Evolutionary conservation across 2,888 invertebrate species (phyloP).

Genomic region (Megamerina dolium): DNA sequence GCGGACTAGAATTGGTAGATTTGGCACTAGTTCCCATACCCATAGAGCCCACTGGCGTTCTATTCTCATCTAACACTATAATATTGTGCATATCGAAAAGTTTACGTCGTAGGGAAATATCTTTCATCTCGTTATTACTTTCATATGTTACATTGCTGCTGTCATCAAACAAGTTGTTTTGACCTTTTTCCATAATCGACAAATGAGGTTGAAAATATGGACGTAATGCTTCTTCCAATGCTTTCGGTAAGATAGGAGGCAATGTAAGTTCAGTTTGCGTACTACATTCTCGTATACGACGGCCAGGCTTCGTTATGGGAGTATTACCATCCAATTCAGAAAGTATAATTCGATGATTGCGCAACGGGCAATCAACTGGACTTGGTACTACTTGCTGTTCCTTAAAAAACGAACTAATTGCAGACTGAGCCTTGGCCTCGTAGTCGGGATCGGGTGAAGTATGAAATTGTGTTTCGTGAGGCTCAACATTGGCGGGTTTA

Average conservation of each 20-base stretch:
- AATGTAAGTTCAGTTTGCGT: constrained; percentile 57
- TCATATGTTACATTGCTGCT: not conserved
- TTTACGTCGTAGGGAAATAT: constrained; percentile 46
- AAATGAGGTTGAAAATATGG: constrained; percentile 55
- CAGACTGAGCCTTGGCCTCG: constrained; percentile 58
- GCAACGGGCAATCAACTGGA: constrained; percentile 44
- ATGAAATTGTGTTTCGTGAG: constrained; percentile 54
- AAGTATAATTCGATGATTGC: constrained; percentile 42
- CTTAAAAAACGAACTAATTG: constrained; percentile 52
- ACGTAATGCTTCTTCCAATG: constrained; percentile 55
- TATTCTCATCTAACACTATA: constrained; percentile 25
- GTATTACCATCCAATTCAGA: constrained; percentile 34
- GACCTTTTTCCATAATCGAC: constrained; percentile 19
- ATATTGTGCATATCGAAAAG: constrained; percentile 41
- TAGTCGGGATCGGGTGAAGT: constrained; percentile 53
- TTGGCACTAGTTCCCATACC: not conserved
- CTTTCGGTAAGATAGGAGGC: constrained; percentile 54
- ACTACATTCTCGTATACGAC: constrained; percentile 44
- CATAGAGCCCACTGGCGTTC: constrained; percentile 1
- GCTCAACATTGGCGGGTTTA: constrained; percentile 57
- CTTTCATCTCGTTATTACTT: constrained; percentile 31
- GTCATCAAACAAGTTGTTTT: not conserved
- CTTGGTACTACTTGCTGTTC: constrained; percentile 48
- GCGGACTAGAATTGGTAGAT: constrained; percentile 15
- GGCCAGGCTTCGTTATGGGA: constrained; percentile 34